Evolutionary conservation across 2,888 invertebrate species (phyloP), one percentile per base, ranked within the genome.

Genomic region (Parasteatoda lunata): DNA sequence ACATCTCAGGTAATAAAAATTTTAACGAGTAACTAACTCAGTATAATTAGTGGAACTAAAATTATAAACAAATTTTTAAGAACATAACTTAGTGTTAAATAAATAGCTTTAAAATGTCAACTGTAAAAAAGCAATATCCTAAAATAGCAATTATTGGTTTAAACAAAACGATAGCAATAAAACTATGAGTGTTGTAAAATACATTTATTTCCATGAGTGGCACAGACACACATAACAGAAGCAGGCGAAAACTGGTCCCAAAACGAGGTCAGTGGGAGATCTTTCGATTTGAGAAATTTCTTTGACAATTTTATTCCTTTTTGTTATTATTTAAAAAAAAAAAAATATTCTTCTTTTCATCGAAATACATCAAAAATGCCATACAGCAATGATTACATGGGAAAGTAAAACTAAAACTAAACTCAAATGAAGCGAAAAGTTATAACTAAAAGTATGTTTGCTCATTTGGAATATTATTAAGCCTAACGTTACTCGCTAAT

Each of bases 231-330:
- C 72, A 45, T 47, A 7, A 47, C 78, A 76, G 15, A 48, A 11
- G 65, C n/a, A 48, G 76, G 49, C 49, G 13, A 52, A 83, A 83
- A 83, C 83, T 77, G 83, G 83, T 83, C 71, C 64, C 48, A 64
- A 77, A 83, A 77, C 65, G 77, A 77, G 83, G 83, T 83, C 77
- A 83, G 83, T 83, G 72, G 83, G 83, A 77, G 71, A 83, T 51
- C 30, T 45, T 75, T 66, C 68, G 66, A 72, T 65, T 83, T 82
- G 76, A 76, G 82, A 82, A 81, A 82, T 82, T 82, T 82, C 69
- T 81, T 71, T 59, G 59, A 59, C 9, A 13, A 59, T 59, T 59
- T 59, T 59, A 59, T n/a, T 8, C 59, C n/a, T 59, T 59, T 59
- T 59, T 59, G 59, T 59, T 59, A n/a, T 59, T 59, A n/a, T 30